Percentiles rank a stretch among this genome's conserved stretches.
phyloP scores from a whole-genome alignment of 2,113 vertebrate species.

The Aptenodytes patagonicus region DNA sequence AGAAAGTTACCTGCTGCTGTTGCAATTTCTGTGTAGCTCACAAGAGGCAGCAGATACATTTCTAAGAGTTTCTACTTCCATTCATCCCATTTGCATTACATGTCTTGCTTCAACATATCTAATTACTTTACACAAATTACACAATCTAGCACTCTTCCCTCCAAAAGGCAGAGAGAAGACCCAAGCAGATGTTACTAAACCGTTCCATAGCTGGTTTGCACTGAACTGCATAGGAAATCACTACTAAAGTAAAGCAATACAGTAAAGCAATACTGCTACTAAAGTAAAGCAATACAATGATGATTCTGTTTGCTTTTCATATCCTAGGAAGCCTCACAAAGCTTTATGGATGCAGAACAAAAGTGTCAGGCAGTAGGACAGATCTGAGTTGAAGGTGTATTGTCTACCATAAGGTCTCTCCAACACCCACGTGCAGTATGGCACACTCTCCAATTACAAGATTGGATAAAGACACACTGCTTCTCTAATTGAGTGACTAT shows the following conservation, averaged over 20 bases:
- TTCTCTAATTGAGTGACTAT: background rate
- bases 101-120: background rate
- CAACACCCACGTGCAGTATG: background rate
- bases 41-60: constrained; percentile 53
- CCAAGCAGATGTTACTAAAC: background rate
- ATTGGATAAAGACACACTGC: background rate
- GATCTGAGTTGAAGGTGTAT: background rate
- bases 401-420: background rate
- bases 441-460: background rate
- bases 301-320: background rate
- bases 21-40: constrained; percentile 30
- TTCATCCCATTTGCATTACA: background rate
- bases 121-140: background rate
- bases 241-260: background rate
- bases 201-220: background rate
- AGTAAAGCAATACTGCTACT: background rate
- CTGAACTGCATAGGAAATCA: background rate
- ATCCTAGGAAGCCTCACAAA: background rate
- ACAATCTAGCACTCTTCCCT: background rate
- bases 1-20: background rate
- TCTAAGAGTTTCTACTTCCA: background rate
- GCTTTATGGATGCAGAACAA: background rate
- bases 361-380: background rate
- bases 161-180: background rate
- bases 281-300: background rate